Conservation (phyloP, 2,888 invertebrate genomes). For the Amphipoea lucens region DNA sequence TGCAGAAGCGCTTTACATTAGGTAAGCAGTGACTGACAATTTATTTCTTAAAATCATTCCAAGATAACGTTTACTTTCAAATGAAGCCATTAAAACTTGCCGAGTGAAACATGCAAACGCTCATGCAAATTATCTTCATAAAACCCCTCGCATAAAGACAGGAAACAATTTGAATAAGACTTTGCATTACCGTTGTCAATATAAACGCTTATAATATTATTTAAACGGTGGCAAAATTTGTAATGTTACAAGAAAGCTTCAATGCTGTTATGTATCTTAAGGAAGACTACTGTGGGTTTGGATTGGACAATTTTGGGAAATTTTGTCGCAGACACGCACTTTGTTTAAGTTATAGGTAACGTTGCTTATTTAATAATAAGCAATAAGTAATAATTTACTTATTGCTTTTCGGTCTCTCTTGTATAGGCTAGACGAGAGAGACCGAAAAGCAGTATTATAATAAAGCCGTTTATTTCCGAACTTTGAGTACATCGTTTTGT, state of each 20-base stretch:
- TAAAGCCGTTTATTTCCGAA: neutral
- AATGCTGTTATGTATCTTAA: constrained; percentile 42
- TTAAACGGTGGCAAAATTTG: constrained; percentile 49
- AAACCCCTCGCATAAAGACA: constrained; percentile 22
- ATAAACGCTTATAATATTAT: constrained; percentile 43
- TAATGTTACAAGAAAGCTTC: constrained; percentile 51
- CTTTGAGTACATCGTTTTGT: neutral
- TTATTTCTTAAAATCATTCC: neutral
- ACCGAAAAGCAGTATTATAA: neutral
- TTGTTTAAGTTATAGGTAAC: neutral
- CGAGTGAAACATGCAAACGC: constrained; percentile 46
- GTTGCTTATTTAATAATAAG: neutral
- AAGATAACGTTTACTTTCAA: neutral
- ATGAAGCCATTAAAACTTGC: neutral
- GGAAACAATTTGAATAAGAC: constrained; percentile 63
- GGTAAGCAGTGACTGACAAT: neutral
- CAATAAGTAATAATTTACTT: too few relatives aligned
- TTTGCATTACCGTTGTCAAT: constrained; percentile 37
- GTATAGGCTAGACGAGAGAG: neutral
- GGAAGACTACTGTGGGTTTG: constrained; percentile 17
- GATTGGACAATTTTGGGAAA: neutral
- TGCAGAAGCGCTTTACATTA: neutral
- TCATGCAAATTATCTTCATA: constrained; percentile 9
- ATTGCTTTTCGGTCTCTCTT: neutral
- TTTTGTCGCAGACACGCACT: neutral